phyloP scores from a whole-genome alignment of 92 coral and sea anemone species.

The Anthopleura xanthogrammica region DNA sequence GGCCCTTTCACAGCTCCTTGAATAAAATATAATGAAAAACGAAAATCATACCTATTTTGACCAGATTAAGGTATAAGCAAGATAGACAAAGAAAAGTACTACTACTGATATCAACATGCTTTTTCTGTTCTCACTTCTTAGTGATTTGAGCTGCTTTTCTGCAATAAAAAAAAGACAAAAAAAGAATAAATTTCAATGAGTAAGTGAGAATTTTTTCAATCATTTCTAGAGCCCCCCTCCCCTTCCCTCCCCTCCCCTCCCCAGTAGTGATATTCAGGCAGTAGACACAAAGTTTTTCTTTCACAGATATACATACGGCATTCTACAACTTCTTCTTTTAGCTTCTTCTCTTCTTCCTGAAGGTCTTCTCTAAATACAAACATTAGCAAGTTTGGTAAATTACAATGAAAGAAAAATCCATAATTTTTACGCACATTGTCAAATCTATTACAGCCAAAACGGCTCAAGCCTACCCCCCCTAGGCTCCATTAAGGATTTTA shows the following conservation, averaged over 20 bases:
- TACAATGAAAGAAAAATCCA: background rate
- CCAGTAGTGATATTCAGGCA: too few species aligned
- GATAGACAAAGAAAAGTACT: constrained; percentile 45
- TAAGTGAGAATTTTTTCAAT: too few species aligned
- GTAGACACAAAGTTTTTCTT: background rate
- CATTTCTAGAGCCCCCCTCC: too few species aligned
- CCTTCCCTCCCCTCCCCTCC: too few species aligned
- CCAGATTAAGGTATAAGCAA: constrained; percentile 48
- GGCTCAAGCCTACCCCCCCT: too few species aligned
- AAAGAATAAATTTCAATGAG: background rate
- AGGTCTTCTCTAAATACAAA: constrained; percentile 52
- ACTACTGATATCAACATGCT: constrained; percentile 69
- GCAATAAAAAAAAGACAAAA: constrained; percentile 10
- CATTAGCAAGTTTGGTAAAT: background rate
- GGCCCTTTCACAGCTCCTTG: background rate
- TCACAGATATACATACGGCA: constrained; percentile 56
- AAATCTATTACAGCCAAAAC: too few species aligned
- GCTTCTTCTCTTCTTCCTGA: constrained; percentile 49
- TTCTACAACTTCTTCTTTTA: constrained; percentile 62
- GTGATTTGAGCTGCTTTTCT: constrained; percentile 58
- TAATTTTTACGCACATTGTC: too few species aligned
- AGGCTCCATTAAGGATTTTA: too few species aligned
- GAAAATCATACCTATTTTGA: constrained; percentile 3
- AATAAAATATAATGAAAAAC: background rate
- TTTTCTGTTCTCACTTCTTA: constrained; percentile 73